A percentile compares a stretch with the other conserved stretches of the same genome.
Conservation (phyloP, 2,888 invertebrate genomes). For the Phyllotreta striolata region DNA sequence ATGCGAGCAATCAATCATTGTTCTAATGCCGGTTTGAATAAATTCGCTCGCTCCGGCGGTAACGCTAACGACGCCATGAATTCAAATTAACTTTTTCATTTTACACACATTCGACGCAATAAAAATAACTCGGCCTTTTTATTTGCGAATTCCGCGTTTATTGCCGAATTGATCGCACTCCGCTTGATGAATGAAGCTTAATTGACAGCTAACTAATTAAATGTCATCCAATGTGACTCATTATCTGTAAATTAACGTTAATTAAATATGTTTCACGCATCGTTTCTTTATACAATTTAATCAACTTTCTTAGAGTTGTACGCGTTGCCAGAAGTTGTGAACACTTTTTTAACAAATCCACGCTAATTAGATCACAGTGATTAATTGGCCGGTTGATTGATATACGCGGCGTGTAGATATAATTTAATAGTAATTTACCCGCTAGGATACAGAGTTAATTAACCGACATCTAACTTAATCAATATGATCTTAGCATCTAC, state of each 20-base stretch:
- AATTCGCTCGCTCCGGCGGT: constrained; percentile 21
- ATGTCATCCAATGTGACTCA: too few relatives aligned
- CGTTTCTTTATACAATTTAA: constrained; percentile 1
- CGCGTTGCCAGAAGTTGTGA: constrained; percentile 24
- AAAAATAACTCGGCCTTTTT: constrained; percentile 33
- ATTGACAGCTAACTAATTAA: too few relatives aligned
- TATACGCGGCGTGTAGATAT: constrained; percentile 44
- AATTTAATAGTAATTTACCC: constrained; percentile 45
- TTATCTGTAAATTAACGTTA: too few relatives aligned
- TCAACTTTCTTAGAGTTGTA: constrained; percentile 1
- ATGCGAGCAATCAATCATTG: constrained; percentile 42
- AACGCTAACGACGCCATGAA: constrained; percentile 37
- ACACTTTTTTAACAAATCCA: constrained; percentile 38
- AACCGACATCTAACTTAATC: constrained; percentile 43
- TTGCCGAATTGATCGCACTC: neutral
- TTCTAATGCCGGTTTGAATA: constrained; percentile 35
- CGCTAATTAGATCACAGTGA: constrained; percentile 40
- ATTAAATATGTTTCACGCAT: too few relatives aligned
- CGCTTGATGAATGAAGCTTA: too few relatives aligned
- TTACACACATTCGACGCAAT: constrained; percentile 23
- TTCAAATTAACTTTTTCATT: constrained; percentile 40
- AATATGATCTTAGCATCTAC: constrained; percentile 17
- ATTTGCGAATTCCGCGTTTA: constrained; percentile 13
- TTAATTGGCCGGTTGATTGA: constrained; percentile 47
- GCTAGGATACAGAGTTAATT: constrained; percentile 45